Evolutionary conservation across 2,113 vertebrate genomes (phyloP), one percentile per base, ranked within the genome.

Genomic region (Bujurquina vittata): DNA sequence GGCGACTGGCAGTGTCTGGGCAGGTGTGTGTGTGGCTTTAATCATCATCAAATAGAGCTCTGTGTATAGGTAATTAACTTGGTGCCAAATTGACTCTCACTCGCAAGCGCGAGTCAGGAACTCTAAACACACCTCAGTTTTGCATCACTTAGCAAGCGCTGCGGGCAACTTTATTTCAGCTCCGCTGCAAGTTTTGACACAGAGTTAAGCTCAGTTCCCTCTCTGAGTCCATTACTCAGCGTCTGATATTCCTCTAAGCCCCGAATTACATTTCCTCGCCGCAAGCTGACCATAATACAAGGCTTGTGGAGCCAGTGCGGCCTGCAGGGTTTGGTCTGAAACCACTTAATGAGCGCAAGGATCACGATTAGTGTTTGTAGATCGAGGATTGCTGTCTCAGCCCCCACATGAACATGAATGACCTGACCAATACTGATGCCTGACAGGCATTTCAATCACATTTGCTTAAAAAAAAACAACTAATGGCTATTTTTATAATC

Each of bases 211-310:
- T 58, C 57, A 80, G 49, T 83, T 89, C 88, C 58, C 59, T 55
- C 85, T 60, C 79, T 0, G 57, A 76, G 76, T 89, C 88, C 87
- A 90, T 93, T 91, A 88, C 87, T 92, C 86, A 81, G 78, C 40
- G 85, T 83, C 87, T 85, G 79, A 87, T 90, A 79, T 77, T 86
- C 83, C 60, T 86, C 80, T 85, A 86, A 92, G 75, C 84, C 83
- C 84, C 33, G 81, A 87, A 85, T 92, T 93, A 91, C 92, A 79
- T 88, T 90, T 77, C 63, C 77, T 88, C 23, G 69, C 93, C 94
- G 82, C 94, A 95, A 88, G 65, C 87, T 91, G 91, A 94, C 94
- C 94, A 93, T 95, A 95, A 95, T 95, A 91, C 82, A 81, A 91
- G 92, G 90, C 82, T 92, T 91, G 91, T 86, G 87, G 67, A 90